A percentile compares a stretch with the other conserved stretches of the same genome.
Conservation (phyloP, 2,888 invertebrate genomes). For the Lysandra bellargus region DNA sequence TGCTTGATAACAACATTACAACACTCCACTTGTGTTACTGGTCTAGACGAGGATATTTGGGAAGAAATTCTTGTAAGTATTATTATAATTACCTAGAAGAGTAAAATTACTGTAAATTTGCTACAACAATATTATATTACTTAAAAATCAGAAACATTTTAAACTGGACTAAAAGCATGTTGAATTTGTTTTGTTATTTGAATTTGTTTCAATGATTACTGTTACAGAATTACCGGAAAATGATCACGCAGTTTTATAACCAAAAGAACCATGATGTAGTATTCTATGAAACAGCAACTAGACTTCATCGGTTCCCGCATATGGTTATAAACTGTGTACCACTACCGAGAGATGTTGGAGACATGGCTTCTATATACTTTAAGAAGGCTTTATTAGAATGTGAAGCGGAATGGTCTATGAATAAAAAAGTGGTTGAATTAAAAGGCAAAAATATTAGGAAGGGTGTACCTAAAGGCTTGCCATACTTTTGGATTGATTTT, state of each 20-base stretch:
- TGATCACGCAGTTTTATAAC: constrained; percentile 88
- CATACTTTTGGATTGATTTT: constrained; percentile 97
- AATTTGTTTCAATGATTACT: constrained; percentile 31
- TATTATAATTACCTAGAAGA: not conserved
- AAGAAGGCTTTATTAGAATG: constrained; percentile 98
- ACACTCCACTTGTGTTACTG: constrained; percentile 89
- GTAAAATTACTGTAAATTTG: too few species aligned
- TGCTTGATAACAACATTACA: constrained; percentile 92
- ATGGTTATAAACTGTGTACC: constrained; percentile 95
- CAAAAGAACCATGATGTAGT: constrained; percentile 88
- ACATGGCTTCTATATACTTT: constrained; percentile 96
- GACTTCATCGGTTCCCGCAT: constrained; percentile 88
- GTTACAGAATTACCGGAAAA: constrained; percentile 86
- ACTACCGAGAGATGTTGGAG: constrained; percentile 89
- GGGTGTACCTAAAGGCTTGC: constrained; percentile 94
- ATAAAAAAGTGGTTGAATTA: constrained; percentile 87
- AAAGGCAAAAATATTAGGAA: constrained; percentile 86
- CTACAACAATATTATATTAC: not conserved
- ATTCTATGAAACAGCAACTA: constrained; percentile 93
- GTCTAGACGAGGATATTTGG: constrained; percentile 97
- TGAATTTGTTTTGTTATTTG: not conserved
- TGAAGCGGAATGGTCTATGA: constrained; percentile 96
- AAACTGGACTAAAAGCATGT: not conserved
- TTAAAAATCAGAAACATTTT: too few species aligned
- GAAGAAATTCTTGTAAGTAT: constrained; percentile 86